Evolutionary conservation across 2,888 invertebrate genomes (phyloP).

Genomic region (Microdon myrmicae): DNA sequence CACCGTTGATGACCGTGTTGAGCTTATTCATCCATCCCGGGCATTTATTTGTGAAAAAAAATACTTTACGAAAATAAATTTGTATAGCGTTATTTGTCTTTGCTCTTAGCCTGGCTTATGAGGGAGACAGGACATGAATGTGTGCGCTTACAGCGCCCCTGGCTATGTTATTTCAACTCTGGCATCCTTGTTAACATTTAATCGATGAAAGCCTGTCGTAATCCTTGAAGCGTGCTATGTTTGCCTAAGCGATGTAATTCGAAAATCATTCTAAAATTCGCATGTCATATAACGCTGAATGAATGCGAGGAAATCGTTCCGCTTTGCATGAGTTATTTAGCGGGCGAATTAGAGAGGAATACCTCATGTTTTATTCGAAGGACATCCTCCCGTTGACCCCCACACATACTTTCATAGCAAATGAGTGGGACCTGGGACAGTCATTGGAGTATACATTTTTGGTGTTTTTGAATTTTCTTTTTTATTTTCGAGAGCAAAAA

Average conservation of each 20-base stretch:
- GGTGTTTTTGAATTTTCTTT: constrained; percentile 6
- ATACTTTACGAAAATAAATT: constrained; percentile 37
- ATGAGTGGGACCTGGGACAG: background rate
- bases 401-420: background rate
- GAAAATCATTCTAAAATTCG: constrained; percentile 14
- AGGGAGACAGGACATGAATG: constrained; percentile 1
- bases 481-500: background rate
- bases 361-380: constrained; percentile 15
- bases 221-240: constrained; percentile 11
- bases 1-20: background rate
- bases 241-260: constrained; percentile 25
- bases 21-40: background rate
- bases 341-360: constrained; percentile 18
- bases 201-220: constrained; percentile 27
- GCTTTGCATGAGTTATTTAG: constrained; percentile 30
- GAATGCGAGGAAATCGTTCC: constrained; percentile 24
- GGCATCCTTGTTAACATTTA: constrained; percentile 38
- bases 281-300: background rate
- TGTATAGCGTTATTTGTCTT: constrained; percentile 5
- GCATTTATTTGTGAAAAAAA: constrained; percentile 15
- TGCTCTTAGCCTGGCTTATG: background rate
- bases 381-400: background rate
- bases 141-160: constrained; percentile 1
- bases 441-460: constrained; percentile 10
- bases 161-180: constrained; percentile 25